These are phyloP conservation scores for Oscheius onirici DNA, from an alignment of 2,888 invertebrate genomes.

Conservation along the genomic window DNA sequence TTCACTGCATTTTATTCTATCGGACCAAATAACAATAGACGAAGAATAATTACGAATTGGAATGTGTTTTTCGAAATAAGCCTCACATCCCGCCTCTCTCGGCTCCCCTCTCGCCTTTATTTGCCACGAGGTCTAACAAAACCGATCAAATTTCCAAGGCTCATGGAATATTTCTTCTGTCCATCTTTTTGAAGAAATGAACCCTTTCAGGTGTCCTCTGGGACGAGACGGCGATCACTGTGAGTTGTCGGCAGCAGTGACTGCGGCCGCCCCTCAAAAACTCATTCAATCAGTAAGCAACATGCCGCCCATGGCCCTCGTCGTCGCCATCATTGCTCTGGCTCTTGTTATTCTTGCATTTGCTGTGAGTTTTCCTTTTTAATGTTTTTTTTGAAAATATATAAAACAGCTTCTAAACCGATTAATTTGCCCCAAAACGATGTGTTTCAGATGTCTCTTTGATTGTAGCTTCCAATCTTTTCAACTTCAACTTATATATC, in stretches of 20 bases:
- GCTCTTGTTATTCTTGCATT: constrained; percentile 25
- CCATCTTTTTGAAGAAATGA: background rate
- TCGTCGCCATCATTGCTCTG: constrained; percentile 31
- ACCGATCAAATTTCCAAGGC: constrained; percentile 8
- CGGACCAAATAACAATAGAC: no score
- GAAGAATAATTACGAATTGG: no score
- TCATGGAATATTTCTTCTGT: background rate
- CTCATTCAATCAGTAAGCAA: constrained; percentile 17
- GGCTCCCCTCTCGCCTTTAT: background rate
- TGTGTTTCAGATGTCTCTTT: no score
- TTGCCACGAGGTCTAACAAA: constrained; percentile 17
- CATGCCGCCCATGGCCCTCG: constrained; percentile 31
- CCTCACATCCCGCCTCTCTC: background rate
- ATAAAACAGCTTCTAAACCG: no score
- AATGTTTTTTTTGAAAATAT: background rate
- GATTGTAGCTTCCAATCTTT: no score
- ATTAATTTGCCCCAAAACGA: background rate
- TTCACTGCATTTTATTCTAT: no score
- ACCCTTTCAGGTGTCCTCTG: constrained; percentile 41
- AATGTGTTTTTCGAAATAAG: background rate
- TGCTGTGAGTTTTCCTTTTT: constrained; percentile 18
- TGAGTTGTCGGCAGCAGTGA: constrained; percentile 32
- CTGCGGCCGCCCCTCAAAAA: constrained; percentile 33
- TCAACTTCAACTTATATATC: no score
- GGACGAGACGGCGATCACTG: constrained; percentile 40